Evolutionary conservation across 2,113 vertebrate species (phyloP).

Genomic region (Chionomys nivalis): DNA sequence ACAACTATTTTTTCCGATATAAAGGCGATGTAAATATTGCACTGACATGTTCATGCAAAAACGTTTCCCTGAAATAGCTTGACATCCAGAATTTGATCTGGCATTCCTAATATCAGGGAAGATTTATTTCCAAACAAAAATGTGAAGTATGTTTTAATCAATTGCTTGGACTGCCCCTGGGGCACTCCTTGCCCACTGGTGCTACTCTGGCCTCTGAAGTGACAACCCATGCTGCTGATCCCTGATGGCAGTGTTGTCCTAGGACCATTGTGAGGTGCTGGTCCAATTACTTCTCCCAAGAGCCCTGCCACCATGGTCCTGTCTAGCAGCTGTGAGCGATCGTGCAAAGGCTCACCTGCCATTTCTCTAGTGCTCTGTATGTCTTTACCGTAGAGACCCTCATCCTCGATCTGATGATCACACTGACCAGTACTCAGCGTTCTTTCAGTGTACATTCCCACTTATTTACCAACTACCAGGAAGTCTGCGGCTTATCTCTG

Average conservation of each 20-base stretch:
- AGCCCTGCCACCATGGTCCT: not conserved
- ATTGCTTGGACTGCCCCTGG: too few species aligned
- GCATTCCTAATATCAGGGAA: not conserved
- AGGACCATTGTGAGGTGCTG: rapidly evolving
- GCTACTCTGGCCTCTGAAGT: not conserved
- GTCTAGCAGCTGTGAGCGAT: not conserved
- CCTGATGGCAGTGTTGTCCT: not conserved
- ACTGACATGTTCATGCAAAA: not conserved
- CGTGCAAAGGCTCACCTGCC: not conserved
- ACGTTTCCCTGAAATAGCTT: not conserved
- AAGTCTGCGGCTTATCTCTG: not conserved
- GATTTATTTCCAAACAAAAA: not conserved
- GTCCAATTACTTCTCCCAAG: too few species aligned
- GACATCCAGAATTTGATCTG: not conserved
- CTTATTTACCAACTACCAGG: not conserved
- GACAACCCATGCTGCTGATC: not conserved
- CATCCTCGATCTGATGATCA: not conserved
- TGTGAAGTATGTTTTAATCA: not conserved
- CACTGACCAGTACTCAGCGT: not conserved
- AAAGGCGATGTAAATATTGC: not conserved
- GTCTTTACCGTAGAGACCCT: too few species aligned
- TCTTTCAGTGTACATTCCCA: not conserved
- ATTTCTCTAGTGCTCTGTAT: too few species aligned
- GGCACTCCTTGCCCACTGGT: too few species aligned
- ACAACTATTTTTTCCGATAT: not conserved